Conservation (phyloP, 2,113 vertebrate species). For the Carollia perspicillata region DNA sequence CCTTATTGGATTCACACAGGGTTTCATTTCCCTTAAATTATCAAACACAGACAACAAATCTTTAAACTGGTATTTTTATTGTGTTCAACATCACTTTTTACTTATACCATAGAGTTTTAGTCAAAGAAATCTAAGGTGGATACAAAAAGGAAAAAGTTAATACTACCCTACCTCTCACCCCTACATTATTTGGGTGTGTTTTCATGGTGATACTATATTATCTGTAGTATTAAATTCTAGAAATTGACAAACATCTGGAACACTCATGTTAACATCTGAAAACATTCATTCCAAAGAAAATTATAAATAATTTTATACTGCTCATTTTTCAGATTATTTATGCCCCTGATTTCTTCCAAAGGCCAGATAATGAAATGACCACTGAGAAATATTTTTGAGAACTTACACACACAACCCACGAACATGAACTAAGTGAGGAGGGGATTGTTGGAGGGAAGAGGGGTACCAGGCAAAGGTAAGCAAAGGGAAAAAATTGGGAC, state of each 20-base stretch:
- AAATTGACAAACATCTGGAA: conserved; percentile 4
- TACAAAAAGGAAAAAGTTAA: not conserved
- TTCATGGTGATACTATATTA: not conserved
- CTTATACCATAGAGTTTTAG: not conserved
- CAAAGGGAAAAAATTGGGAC: too few relatives aligned
- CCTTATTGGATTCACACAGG: not conserved
- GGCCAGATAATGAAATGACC: conserved; percentile 1
- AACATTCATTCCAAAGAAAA: conserved; percentile 24
- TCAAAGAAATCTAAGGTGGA: not conserved
- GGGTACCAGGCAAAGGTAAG: too few relatives aligned
- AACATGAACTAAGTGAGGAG: too few relatives aligned
- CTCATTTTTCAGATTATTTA: conserved; percentile 10
- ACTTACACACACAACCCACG: too few relatives aligned
- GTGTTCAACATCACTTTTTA: conserved; percentile 28
- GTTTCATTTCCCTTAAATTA: conserved; percentile 34
- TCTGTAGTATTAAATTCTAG: not conserved
- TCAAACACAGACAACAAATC: not conserved
- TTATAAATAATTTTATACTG: not conserved
- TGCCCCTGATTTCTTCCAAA: not conserved
- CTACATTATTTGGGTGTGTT: not conserved
- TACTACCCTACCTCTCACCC: not conserved
- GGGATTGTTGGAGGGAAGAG: too few relatives aligned
- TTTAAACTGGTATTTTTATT: not conserved
- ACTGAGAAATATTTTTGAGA: not conserved
- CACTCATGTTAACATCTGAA: not conserved